A percentile compares a stretch with the other conserved stretches of the same genome.
These are phyloP conservation scores for Turritopsis rubra DNA, from an alignment of 30 jellyfish, hydroid and myxozoan species.

Conservation along the genomic window DNA sequence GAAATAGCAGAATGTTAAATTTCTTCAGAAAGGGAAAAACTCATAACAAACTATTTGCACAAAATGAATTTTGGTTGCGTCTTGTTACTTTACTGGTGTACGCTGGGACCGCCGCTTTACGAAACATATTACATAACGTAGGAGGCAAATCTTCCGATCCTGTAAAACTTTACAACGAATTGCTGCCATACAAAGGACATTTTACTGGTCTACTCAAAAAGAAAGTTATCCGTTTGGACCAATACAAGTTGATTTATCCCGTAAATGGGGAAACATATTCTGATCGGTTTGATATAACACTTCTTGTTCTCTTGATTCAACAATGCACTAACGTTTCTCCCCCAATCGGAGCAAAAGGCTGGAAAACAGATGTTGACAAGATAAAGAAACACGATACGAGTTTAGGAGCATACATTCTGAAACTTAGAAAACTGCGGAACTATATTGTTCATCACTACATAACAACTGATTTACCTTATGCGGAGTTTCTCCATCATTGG, in stretches of 20 bases:
- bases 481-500: neutral
- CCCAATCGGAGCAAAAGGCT: neutral
- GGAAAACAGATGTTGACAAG: neutral
- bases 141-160: conserved; percentile 15
- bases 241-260: neutral
- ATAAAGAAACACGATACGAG: neutral
- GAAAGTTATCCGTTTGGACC: neutral
- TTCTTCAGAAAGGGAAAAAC: neutral
- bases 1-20: no score
- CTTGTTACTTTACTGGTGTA: neutral
- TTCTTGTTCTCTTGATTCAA: neutral
- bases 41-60: neutral
- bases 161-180: neutral
- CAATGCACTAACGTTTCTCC: conserved; percentile 6
- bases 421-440: neutral
- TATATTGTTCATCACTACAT: neutral
- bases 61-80: conserved; percentile 2
- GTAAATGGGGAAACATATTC: neutral
- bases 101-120: conserved; percentile 11
- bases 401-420: neutral
- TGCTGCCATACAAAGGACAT: neutral
- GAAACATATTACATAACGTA: neutral
- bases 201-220: no score
- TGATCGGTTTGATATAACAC: neutral
- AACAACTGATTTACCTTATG: neutral